phyloP scores from a whole-genome alignment of 2,888 invertebrate genomes.

The Lacanobia wlatinum region DNA sequence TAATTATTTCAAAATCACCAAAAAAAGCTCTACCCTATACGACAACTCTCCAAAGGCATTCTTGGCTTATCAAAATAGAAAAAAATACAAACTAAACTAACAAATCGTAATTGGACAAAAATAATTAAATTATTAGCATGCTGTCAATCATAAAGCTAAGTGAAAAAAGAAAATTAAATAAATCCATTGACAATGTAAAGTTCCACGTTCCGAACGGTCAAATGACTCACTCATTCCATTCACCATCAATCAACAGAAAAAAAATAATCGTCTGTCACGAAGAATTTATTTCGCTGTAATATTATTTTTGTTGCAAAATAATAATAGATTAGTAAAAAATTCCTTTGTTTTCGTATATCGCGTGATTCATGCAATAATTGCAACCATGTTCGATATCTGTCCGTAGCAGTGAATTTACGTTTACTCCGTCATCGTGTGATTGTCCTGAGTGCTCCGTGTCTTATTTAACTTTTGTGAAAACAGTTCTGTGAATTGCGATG shows the following conservation, averaged over 20 bases:
- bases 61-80: not conserved
- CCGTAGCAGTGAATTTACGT: slow-evolving; percentile 76
- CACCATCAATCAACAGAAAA: slow-evolving; percentile 75
- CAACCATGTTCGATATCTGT: slow-evolving; percentile 75
- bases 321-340: slow-evolving; percentile 77
- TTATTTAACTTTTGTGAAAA: slow-evolving; percentile 78
- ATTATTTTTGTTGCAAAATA: slow-evolving; percentile 86
- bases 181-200: slow-evolving; percentile 54
- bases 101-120: not conserved
- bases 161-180: slow-evolving; percentile 38
- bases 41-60: not conserved
- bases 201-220: slow-evolving; percentile 65
- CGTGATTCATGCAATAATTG: slow-evolving; percentile 67
- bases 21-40: not conserved
- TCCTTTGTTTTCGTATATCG: slow-evolving; percentile 78
- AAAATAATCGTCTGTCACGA: slow-evolving; percentile 80
- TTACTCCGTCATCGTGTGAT: slow-evolving; percentile 84
- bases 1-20: not conserved
- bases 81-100: not conserved
- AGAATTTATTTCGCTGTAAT: slow-evolving; percentile 79
- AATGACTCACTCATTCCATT: slow-evolving; percentile 68
- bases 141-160: slow-evolving; percentile 10
- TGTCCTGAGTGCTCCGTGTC: slow-evolving; percentile 80
- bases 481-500: slow-evolving; percentile 84
- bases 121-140: not conserved